These are phyloP conservation scores for Phoenoteleia sp. DNA, from an alignment of 2,888 invertebrate genomes.

Conservation along the genomic window DNA sequence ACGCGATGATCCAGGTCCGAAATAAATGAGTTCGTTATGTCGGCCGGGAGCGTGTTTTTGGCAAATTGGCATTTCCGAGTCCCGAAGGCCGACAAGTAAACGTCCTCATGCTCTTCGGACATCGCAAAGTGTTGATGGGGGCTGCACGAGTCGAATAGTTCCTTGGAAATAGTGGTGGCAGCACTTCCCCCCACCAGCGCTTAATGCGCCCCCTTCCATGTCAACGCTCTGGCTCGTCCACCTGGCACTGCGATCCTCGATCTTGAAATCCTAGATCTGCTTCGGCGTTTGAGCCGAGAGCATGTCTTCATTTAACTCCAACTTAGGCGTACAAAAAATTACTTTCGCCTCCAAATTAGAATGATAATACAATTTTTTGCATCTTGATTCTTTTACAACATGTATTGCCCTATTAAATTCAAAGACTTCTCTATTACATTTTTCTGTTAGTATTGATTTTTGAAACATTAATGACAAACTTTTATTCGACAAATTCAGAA, in stretches of 20 bases:
- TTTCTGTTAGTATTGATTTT: too few species aligned
- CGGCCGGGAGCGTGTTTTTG: slow-evolving; percentile 54
- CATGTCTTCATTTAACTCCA: slow-evolving; percentile 66
- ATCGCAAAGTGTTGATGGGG: slow-evolving; percentile 70
- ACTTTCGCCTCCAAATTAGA: too few species aligned
- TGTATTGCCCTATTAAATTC: too few species aligned
- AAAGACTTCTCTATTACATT: too few species aligned
- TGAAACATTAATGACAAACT: too few species aligned
- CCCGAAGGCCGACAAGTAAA: slow-evolving; percentile 83
- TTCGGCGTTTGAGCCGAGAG: slow-evolving; percentile 75
- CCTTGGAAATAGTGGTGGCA: slow-evolving; percentile 73
- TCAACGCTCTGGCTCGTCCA: slow-evolving; percentile 49
- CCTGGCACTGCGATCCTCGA: slow-evolving; percentile 79
- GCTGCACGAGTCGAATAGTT: slow-evolving; percentile 67
- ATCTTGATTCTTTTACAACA: too few species aligned
- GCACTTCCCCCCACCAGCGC: slow-evolving; percentile 48
- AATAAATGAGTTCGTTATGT: slow-evolving; percentile 47
- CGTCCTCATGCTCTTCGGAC: slow-evolving; percentile 82
- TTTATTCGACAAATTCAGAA: too few species aligned
- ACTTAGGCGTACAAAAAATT: too few species aligned
- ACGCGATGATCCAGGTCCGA: slow-evolving; percentile 29
- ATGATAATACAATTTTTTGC: too few species aligned
- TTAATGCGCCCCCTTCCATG: slow-evolving; percentile 68
- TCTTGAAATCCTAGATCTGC: slow-evolving; percentile 79
- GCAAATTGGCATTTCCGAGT: slow-evolving; percentile 71